Conservation (phyloP, 2,113 vertebrate species). For the Todiramphus saurophagus region DNA sequence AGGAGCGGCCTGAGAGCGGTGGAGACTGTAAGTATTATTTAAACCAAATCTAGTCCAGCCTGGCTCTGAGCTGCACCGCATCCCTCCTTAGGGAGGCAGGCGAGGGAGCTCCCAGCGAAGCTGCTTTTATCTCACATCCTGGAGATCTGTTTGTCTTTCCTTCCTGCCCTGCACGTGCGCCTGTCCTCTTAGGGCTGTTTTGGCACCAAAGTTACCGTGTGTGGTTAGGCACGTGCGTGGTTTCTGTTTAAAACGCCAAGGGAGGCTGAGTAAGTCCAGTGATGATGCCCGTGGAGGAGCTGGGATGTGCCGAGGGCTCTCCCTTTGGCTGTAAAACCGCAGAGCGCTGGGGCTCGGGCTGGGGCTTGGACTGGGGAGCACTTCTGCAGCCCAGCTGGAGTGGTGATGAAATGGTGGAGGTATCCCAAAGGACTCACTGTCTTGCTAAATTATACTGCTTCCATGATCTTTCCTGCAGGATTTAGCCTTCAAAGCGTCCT, state of each 20-base stretch:
- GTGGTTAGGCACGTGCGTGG: neutral
- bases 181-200: neutral
- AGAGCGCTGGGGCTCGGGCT: neutral
- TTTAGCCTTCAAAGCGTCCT: neutral
- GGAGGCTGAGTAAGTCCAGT: neutral
- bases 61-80: neutral
- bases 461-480: neutral
- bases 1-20: conserved; percentile 92
- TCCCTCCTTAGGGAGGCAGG: conserved; percentile 9
- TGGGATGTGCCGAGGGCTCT: neutral
- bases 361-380: neutral
- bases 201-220: neutral
- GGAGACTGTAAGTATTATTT: conserved; percentile 86
- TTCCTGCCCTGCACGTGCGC: conserved; percentile 17
- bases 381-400: neutral
- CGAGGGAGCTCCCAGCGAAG: neutral
- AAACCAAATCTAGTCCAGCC: neutral
- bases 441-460: neutral
- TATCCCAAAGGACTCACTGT: neutral
- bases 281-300: neutral
- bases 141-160: conserved; percentile 30
- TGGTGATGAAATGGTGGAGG: neutral
- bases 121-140: conserved; percentile 49
- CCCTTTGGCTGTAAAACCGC: neutral
- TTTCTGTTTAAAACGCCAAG: neutral